phyloP scores from a whole-genome alignment of 2,113 vertebrate species.

The Columba livia region DNA sequence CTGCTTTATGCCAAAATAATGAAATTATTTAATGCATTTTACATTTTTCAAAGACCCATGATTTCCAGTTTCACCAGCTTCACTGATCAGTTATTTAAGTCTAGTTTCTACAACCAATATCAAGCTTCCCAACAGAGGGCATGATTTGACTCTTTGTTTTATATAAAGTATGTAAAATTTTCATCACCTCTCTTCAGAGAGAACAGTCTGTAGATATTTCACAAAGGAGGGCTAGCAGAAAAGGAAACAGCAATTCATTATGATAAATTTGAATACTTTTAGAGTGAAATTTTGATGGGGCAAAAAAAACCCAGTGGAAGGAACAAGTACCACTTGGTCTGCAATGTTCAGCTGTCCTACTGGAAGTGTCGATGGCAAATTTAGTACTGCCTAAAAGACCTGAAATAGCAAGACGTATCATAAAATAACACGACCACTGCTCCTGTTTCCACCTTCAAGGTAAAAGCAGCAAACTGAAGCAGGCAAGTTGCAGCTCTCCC shows the following conservation, averaged over 20 bases:
- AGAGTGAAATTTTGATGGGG: neutral
- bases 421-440: neutral
- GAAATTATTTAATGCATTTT: neutral
- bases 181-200: neutral
- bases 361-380: neutral
- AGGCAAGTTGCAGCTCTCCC: neutral
- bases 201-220: neutral
- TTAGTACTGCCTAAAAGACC: neutral
- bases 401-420: neutral
- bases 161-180: neutral
- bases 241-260: neutral
- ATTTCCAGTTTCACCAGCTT: neutral
- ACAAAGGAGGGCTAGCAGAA: neutral
- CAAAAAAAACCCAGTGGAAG: neutral
- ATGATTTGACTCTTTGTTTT: neutral
- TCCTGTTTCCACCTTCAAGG: neutral
- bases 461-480: neutral
- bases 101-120: neutral
- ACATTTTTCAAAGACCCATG: neutral
- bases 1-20: neutral
- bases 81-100: neutral
- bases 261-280: neutral
- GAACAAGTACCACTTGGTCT: neutral
- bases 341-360: neutral
- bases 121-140: neutral